Conservation (phyloP, 2,797 vertebrate genomes). For the Malurus splendens region DNA sequence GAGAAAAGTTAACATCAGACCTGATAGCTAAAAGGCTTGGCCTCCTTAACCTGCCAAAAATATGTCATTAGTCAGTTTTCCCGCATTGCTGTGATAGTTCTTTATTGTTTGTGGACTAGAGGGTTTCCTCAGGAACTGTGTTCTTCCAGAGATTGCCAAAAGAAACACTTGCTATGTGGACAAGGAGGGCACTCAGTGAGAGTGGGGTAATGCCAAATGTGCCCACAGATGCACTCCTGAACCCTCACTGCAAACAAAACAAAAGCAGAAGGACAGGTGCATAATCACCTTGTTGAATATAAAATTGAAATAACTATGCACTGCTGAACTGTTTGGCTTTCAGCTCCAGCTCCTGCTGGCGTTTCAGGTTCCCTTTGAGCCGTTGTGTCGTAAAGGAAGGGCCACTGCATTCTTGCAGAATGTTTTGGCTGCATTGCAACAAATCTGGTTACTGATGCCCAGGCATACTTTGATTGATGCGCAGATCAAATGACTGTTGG, state of each 20-base stretch:
- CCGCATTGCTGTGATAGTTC: neutral
- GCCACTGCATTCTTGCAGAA: neutral
- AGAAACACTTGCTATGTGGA: neutral
- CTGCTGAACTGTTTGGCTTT: neutral
- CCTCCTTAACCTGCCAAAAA: neutral
- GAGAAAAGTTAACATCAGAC: neutral
- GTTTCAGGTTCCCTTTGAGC: neutral
- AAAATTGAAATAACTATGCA: neutral
- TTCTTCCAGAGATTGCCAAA: neutral
- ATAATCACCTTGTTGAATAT: neutral
- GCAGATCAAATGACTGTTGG: slow-evolving; percentile 42
- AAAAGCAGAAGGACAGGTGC: neutral
- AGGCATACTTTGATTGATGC: slow-evolving; percentile 28
- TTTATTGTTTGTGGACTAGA: neutral
- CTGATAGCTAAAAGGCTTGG: neutral
- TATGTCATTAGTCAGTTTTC: neutral
- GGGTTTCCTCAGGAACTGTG: neutral
- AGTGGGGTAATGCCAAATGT: neutral
- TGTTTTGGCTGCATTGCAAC: neutral
- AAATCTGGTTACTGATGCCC: slow-evolving; percentile 14
- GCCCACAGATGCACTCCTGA: neutral
- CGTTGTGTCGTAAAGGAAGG: neutral
- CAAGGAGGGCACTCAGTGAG: neutral
- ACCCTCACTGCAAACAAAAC: neutral
- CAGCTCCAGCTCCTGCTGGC: neutral